These are phyloP conservation scores for Meliscaeva auricollis DNA, from an alignment of 2,888 invertebrate species.

Conservation along the genomic window DNA sequence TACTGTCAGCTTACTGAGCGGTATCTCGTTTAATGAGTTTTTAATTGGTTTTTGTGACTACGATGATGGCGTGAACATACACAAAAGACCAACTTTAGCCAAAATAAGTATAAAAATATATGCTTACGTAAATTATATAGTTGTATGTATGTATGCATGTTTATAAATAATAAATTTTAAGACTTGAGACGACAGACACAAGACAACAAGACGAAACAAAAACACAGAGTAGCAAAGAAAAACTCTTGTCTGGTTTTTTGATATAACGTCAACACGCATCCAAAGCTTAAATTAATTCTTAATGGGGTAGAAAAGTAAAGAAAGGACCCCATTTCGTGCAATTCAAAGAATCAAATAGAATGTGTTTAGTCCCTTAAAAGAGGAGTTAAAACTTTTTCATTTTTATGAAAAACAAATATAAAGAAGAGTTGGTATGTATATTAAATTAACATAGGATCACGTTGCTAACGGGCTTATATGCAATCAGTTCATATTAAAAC, in stretches of 20 bases:
- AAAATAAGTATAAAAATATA: conserved; percentile 41
- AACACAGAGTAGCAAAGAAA: neutral
- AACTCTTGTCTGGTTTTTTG: conserved; percentile 18
- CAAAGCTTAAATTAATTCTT: conserved; percentile 61
- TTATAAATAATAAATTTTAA: conserved; percentile 33
- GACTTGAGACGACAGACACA: conserved; percentile 25
- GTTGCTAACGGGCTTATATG: conserved; percentile 10
- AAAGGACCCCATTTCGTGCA: neutral
- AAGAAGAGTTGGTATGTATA: neutral
- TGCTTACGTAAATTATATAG: neutral
- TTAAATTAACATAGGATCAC: conserved; percentile 18
- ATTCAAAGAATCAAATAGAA: conserved; percentile 11
- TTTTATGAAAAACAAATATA: neutral
- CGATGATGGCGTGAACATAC: conserved; percentile 63
- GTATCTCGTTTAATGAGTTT: conserved; percentile 74
- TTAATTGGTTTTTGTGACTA: conserved; percentile 72
- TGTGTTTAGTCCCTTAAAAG: neutral
- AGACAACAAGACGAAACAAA: neutral
- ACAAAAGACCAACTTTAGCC: conserved; percentile 64
- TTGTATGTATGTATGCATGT: conserved; percentile 5
- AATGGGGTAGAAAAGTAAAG: conserved; percentile 31
- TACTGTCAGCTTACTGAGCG: conserved; percentile 74
- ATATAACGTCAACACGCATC: conserved; percentile 65
- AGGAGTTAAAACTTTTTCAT: neutral
- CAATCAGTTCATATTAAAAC: conserved; percentile 29